Evolutionary conservation across 2,888 invertebrate genomes (phyloP).

Genomic region (Nomada ruficornis): DNA sequence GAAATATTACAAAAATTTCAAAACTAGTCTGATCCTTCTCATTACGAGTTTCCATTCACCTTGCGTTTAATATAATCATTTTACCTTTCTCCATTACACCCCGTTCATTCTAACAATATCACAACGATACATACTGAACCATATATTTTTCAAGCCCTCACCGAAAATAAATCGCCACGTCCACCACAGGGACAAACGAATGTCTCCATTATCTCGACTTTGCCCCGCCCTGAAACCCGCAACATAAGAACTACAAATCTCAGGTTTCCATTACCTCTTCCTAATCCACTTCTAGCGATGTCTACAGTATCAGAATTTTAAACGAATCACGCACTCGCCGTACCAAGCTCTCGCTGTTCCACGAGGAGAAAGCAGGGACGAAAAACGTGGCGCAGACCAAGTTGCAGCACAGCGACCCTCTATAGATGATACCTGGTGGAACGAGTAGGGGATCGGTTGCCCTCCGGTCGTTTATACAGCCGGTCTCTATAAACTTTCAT

Average conservation of each 20-base stretch:
- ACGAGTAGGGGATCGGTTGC: constrained; percentile 9
- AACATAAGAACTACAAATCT: neutral
- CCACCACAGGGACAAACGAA: no score
- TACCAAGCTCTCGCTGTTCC: neutral
- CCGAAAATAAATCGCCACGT: no score
- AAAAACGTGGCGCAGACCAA: neutral
- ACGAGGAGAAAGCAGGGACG: neutral
- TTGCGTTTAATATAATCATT: no score
- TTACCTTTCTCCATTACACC: no score
- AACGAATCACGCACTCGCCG: constrained; percentile 5
- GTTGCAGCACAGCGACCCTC: neutral
- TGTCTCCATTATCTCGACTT: neutral
- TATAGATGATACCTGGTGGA: constrained; percentile 2
- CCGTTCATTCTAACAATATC: no score
- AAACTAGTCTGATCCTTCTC: no score
- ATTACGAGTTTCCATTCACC: no score
- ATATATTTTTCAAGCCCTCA: no score
- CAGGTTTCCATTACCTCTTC: neutral
- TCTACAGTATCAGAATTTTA: neutral
- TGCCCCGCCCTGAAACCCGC: neutral
- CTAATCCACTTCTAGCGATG: neutral
- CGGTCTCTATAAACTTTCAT: constrained; percentile 55
- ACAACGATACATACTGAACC: no score
- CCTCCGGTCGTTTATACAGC: constrained; percentile 27
- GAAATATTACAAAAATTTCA: no score